Percentiles rank a stretch among this genome's conserved stretches.
Evolutionary conservation across 2,113 vertebrate genomes (phyloP).

Genomic region (Excalfactoria chinensis): DNA sequence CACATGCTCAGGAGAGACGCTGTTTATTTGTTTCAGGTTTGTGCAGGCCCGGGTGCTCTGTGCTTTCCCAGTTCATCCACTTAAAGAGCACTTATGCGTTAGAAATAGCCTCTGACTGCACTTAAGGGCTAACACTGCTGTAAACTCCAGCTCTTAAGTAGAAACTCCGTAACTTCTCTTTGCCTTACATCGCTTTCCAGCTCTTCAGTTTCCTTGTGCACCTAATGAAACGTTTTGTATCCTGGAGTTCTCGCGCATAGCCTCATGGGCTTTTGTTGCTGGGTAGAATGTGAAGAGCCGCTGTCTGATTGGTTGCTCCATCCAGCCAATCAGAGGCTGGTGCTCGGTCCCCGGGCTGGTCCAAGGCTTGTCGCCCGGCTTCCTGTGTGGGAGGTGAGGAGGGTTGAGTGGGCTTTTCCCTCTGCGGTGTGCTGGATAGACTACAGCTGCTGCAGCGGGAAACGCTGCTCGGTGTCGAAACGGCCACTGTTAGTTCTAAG

Average conservation of each 20-base stretch:
- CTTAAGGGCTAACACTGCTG: too few species aligned
- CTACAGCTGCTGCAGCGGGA: constrained; percentile 24
- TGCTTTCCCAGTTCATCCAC: too few species aligned
- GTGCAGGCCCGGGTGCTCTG: too few species aligned
- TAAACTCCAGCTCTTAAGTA: not conserved
- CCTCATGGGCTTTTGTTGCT: constrained; percentile 71
- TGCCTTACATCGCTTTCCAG: fast-evolving
- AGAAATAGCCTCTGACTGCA: too few species aligned
- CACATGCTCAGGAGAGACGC: too few species aligned
- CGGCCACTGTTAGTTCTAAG: not conserved
- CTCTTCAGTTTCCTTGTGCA: too few species aligned
- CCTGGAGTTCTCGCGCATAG: not conserved
- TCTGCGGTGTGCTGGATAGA: constrained; percentile 49
- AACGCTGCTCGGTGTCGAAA: not conserved
- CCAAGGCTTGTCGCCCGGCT: not conserved
- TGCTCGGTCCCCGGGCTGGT: not conserved
- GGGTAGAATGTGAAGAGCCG: constrained; percentile 25
- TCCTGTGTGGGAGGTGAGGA: constrained; percentile 22
- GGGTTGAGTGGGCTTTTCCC: constrained; percentile 33
- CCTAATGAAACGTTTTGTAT: not conserved
- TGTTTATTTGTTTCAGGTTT: too few species aligned
- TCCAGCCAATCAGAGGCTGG: constrained; percentile 62
- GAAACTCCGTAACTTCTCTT: not conserved
- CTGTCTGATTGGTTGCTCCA: constrained; percentile 61
- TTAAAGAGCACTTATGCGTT: too few species aligned